phyloP scores from a whole-genome alignment of 2,113 vertebrate species.

The Scartelaos histophorus region DNA sequence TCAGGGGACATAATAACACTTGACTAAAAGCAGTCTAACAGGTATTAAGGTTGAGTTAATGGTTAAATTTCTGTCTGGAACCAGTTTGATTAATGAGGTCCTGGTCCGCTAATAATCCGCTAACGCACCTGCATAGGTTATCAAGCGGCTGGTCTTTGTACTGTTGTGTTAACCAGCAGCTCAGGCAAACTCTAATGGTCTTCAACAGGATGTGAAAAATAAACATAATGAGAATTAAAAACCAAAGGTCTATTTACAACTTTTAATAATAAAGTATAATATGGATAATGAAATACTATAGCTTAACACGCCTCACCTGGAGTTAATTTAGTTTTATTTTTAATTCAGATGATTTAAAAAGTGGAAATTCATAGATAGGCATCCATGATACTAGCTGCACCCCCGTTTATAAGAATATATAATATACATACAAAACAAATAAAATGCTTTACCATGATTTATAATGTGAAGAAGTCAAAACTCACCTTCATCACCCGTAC shows the following conservation, averaged over 20 bases:
- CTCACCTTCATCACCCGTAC: background rate
- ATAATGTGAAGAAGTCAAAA: constrained; percentile 1
- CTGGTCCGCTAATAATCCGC: constrained; percentile 34
- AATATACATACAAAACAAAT: background rate
- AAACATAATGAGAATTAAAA: constrained; percentile 1
- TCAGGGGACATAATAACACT: constrained; percentile 54
- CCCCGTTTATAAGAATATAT: background rate
- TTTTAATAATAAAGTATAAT: background rate
- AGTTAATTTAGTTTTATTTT: background rate
- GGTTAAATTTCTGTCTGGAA: constrained; percentile 58
- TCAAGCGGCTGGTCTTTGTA: constrained; percentile 3
- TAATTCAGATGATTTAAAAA: background rate
- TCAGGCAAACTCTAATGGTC: constrained; percentile 4
- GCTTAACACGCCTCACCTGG: background rate
- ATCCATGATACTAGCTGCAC: background rate
- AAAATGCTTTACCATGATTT: background rate
- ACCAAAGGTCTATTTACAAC: background rate
- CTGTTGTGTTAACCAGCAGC: constrained; percentile 9
- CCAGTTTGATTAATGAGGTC: constrained; percentile 60
- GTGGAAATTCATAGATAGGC: background rate
- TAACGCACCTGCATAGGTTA: constrained; percentile 12
- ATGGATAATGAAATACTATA: background rate
- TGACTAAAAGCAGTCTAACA: constrained; percentile 51
- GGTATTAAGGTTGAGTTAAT: constrained; percentile 59
- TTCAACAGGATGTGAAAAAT: constrained; percentile 4